Evolutionary conservation across 2,888 invertebrate genomes (phyloP), one percentile per base, ranked within the genome.

Genomic region (Alsophila aescularia): DNA sequence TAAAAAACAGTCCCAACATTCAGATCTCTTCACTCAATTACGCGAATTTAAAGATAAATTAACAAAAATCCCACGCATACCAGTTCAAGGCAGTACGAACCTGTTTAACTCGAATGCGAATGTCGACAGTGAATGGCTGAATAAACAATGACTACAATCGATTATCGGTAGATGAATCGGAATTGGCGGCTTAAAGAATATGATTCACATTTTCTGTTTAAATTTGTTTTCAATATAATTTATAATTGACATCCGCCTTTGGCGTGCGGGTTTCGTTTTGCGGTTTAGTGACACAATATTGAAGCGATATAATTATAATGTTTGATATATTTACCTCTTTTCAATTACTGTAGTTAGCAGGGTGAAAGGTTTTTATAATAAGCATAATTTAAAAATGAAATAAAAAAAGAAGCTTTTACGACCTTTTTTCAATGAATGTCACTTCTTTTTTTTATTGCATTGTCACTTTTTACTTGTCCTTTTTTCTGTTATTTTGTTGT

Each of bases 61-160:
- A 21, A 39, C 44, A 52, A 52, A 40, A 27, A 12, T 31, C 27
- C 13, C 8, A 13, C 15, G 15, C 24, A 6, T 40, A 34, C 45
- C 40, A 29, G 52, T 31, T 29, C 29, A 18, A 34, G 14, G 35
- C 52, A 18, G 39, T 27, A 34, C 42, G 12, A 43, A 21, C 42
- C 39, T 43, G 54, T 49, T 54, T 13, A 34, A 49, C 54, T 16
- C 54, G 54, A 52, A 57, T 57, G 57, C 48, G 52, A 57, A 57
- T 52, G 52, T 43, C 44, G 39, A 13, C 48, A 34, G 49, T 42
- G 37, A 54, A 54, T 52, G 54, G 45, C 42, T 55, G 62, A 62
- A 60, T 55, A 62, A 57, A 43, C 60, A 58, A 52, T 55, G 54
- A 42, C 52, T 43, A 54, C 45, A 54, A 57, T 58, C 50, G 57